A percentile compares a stretch with the other conserved stretches of the same genome.
Conservation (phyloP, 2,797 vertebrate species). For the Myotis daubentonii region DNA sequence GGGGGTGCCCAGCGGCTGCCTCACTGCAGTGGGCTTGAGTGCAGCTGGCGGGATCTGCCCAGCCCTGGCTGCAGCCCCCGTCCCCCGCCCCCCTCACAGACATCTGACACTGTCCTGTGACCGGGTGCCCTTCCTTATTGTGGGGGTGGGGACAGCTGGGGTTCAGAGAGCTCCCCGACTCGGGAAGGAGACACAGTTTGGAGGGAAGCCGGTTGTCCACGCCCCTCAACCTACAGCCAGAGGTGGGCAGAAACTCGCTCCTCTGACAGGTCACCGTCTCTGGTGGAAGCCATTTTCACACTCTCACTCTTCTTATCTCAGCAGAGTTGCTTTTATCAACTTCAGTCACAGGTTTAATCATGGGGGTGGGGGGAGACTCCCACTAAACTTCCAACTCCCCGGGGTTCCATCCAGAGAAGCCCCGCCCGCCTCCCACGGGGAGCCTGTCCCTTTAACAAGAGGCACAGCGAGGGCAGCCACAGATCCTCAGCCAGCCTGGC, state of each 20-base stretch:
- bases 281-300: not conserved
- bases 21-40: not conserved
- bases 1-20: not conserved
- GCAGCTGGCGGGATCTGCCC: too few species aligned
- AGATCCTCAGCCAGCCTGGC: not conserved
- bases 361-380: not conserved
- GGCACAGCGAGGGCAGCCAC: not conserved
- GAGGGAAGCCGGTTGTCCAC: not conserved
- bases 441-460: not conserved
- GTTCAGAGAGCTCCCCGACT: not conserved
- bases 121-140: conserved; percentile 40
- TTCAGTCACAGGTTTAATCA: not conserved
- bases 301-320: not conserved
- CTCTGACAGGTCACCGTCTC: not conserved
- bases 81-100: not conserved
- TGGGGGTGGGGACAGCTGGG: not conserved
- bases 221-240: not conserved
- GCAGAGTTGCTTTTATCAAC: not conserved
- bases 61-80: conserved; percentile 16
- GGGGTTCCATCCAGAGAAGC: not conserved
- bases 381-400: not conserved
- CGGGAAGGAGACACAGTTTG: not conserved
- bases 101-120: not conserved
- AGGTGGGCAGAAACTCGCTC: not conserved
- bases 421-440: too few species aligned